phyloP scores from a whole-genome alignment of 2,888 invertebrate species.

The Embidobia sp. region DNA sequence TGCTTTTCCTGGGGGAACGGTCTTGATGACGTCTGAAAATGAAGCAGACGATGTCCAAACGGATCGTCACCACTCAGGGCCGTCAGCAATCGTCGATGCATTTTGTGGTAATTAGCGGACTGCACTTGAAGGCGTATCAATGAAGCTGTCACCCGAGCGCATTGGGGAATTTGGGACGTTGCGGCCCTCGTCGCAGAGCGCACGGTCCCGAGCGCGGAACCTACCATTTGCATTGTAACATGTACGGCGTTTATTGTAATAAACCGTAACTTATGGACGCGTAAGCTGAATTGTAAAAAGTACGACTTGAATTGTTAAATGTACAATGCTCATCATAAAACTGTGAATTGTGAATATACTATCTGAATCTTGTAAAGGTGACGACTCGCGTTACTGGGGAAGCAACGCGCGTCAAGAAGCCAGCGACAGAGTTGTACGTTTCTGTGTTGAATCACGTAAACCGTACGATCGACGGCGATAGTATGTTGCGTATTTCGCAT shows the following conservation, averaged over 20 bases:
- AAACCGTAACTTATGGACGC: conserved; percentile 33
- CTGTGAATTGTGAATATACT: conserved; percentile 62
- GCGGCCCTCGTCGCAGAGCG: not conserved
- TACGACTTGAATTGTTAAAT: conserved; percentile 45
- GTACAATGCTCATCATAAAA: conserved; percentile 62
- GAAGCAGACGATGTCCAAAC: too few relatives aligned
- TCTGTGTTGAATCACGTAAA: not conserved
- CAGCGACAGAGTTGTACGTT: too few relatives aligned
- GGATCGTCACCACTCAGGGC: too few relatives aligned
- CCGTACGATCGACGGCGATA: not conserved
- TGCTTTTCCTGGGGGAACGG: too few relatives aligned
- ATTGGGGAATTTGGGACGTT: conserved; percentile 9
- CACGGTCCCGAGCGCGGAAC: conserved; percentile 9
- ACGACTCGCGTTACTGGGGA: conserved; percentile 22
- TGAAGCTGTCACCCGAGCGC: too few relatives aligned
- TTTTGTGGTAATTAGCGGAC: conserved; percentile 21
- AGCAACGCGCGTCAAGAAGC: conserved; percentile 2
- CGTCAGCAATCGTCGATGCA: conserved; percentile 25
- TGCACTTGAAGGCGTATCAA: conserved; percentile 13
- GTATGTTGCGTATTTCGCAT: not conserved
- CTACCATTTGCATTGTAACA: conserved; percentile 26
- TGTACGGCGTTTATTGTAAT: conserved; percentile 33
- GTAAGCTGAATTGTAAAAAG: conserved; percentile 50
- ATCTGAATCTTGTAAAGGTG: conserved; percentile 41
- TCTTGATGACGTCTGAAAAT: too few relatives aligned